These are phyloP conservation scores for Zygothrica quintamaculata DNA, from an alignment of 2,888 invertebrate species.

Conservation along the genomic window DNA sequence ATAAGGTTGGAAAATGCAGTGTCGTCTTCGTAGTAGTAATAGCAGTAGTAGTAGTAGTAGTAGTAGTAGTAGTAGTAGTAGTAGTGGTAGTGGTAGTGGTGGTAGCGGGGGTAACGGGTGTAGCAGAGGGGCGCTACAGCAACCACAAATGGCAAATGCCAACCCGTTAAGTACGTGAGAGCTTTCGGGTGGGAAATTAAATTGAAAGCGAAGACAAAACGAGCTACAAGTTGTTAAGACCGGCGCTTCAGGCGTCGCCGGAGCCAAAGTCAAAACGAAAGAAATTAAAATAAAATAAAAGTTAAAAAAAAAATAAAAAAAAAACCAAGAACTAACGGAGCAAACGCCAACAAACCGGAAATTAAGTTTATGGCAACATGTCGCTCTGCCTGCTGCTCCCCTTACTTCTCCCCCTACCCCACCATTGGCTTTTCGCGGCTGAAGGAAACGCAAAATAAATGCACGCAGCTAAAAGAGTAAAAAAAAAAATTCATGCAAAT, in stretches of 20 bases:
- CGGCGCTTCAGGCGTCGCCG: slow-evolving; percentile 10
- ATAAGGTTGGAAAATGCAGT: slow-evolving; percentile 38
- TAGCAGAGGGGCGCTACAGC: no score
- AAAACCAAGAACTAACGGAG: slow-evolving; percentile 40
- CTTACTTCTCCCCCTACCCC: no score
- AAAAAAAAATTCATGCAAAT: slow-evolving; percentile 4
- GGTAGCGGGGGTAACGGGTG: no score
- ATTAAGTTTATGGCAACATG: slow-evolving; percentile 73
- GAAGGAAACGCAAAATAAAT: slow-evolving; percentile 73
- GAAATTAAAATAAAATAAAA: slow-evolving; percentile 51
- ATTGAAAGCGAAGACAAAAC: slow-evolving; percentile 73
- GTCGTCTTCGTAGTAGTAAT: no score
- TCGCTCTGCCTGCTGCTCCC: no score
- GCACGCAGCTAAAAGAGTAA: slow-evolving; percentile 35
- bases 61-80: no score
- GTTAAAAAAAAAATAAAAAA: slow-evolving; percentile 55
- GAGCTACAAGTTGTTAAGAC: slow-evolving; percentile 67
- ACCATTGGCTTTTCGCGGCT: slow-evolving; percentile 36
- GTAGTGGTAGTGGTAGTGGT: no score
- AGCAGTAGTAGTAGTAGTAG: no score
- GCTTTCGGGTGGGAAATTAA: slow-evolving; percentile 72
- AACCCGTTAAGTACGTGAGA: slow-evolving; percentile 60
- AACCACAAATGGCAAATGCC: slow-evolving; percentile 58
- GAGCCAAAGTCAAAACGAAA: slow-evolving; percentile 28
- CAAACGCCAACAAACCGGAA: slow-evolving; percentile 66